These are phyloP conservation scores for Sebastiscus tertius DNA, from an alignment of 2,797 vertebrate species.

Conservation along the genomic window DNA sequence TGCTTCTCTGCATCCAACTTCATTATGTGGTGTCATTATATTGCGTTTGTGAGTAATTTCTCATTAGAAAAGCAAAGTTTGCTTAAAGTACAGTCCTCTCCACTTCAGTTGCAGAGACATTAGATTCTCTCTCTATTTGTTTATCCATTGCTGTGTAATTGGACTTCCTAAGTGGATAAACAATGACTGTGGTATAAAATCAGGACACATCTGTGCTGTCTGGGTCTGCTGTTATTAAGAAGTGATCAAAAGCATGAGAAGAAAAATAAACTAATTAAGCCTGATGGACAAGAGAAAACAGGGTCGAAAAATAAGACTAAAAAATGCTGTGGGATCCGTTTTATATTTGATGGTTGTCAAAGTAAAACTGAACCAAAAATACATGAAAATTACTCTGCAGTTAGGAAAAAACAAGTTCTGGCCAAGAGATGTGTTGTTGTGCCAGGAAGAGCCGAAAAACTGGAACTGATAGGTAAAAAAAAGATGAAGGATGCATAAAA, in stretches of 20 bases:
- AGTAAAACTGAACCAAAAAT: conserved; percentile 13
- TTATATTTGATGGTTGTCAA: conserved; percentile 3
- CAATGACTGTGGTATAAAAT: conserved; percentile 33
- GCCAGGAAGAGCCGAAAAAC: conserved; percentile 6
- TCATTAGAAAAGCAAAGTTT: neutral
- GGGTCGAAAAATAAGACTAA: neutral
- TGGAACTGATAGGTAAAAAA: conserved; percentile 27
- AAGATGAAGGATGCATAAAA: conserved; percentile 21
- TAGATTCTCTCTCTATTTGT: conserved; percentile 32
- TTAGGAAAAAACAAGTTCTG: neutral
- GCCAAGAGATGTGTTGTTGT: neutral
- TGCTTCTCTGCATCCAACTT: neutral
- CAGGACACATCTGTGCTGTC: conserved; percentile 48
- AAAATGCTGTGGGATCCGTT: neutral
- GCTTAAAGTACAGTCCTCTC: neutral
- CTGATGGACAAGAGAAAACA: conserved; percentile 1
- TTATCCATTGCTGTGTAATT: conserved; percentile 48
- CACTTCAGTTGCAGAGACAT: neutral
- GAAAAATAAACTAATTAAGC: neutral
- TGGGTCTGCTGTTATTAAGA: conserved; percentile 37
- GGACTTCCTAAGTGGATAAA: conserved; percentile 49
- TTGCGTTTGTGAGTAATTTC: neutral
- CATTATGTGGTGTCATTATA: neutral
- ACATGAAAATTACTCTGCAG: conserved; percentile 7
- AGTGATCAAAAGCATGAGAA: neutral